A percentile compares a stretch with the other conserved stretches of the same genome.
These are phyloP conservation scores for Steinernema hermaphroditum DNA, from an alignment of 2,888 invertebrate genomes.

Conservation along the genomic window DNA sequence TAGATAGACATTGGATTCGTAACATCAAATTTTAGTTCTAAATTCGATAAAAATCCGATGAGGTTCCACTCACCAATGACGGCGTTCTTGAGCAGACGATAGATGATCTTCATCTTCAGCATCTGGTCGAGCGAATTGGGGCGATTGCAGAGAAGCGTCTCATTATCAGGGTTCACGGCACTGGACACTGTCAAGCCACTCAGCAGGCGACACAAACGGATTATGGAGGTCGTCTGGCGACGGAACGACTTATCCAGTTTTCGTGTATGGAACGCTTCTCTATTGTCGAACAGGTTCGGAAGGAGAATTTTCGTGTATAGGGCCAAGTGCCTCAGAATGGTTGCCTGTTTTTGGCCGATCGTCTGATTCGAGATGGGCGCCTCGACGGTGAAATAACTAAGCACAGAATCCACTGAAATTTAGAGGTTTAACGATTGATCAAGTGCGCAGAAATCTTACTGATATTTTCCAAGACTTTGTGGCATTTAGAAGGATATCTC, in stretches of 20 bases:
- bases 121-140: not conserved
- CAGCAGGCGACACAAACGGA: not conserved
- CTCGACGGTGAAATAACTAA: not conserved
- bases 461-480: not conserved
- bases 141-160: not conserved
- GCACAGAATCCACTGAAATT: not conserved
- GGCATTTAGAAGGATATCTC: not conserved
- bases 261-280: not conserved
- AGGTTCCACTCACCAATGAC: not conserved
- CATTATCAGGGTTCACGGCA: not conserved
- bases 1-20: not conserved
- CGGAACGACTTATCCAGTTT: not conserved
- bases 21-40: not conserved
- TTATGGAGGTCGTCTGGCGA: not conserved
- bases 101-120: conserved; percentile 7
- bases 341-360: not conserved
- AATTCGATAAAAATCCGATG: not conserved
- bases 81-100: not conserved
- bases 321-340: not conserved
- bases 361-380: not conserved
- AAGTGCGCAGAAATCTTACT: not conserved
- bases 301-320: not conserved
- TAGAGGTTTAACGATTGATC: not conserved
- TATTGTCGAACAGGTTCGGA: not conserved
- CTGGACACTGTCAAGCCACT: not conserved